phyloP scores from a whole-genome alignment of 2,113 vertebrate species.

The Felis chaus region DNA sequence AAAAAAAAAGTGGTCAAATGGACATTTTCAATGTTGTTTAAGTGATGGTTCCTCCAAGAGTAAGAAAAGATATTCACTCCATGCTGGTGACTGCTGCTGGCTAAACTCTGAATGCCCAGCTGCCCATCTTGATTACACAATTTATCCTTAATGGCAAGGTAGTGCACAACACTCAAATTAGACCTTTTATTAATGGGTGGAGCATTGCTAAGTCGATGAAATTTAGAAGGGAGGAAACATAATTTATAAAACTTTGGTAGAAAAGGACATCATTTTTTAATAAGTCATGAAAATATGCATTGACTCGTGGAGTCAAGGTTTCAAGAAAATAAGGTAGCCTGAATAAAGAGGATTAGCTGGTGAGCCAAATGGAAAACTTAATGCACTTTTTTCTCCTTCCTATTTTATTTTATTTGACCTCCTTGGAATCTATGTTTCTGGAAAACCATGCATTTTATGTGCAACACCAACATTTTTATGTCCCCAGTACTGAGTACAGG shows the following conservation, averaged over 20 bases:
- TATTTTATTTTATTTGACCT: slow-evolving; percentile 49
- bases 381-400: background rate
- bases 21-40: background rate
- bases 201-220: background rate
- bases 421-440: background rate
- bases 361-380: background rate
- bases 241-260: slow-evolving; percentile 25
- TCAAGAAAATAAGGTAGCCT: slow-evolving; percentile 26
- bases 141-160: background rate
- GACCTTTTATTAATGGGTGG: background rate
- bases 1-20: background rate
- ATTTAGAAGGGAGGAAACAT: background rate
- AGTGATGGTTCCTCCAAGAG: background rate
- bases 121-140: background rate
- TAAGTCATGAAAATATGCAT: slow-evolving; percentile 43
- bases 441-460: background rate
- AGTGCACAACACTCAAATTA: background rate
- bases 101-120: background rate
- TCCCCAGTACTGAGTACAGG: background rate
- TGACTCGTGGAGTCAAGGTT: background rate
- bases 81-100: background rate
- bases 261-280: slow-evolving; percentile 17
- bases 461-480: slow-evolving; percentile 14
- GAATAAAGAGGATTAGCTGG: slow-evolving; percentile 32
- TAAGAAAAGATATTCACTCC: background rate